Percentiles rank a stretch among this genome's conserved stretches.
phyloP scores from a whole-genome alignment of 2,888 invertebrate genomes.

The Ligdia adustata region DNA sequence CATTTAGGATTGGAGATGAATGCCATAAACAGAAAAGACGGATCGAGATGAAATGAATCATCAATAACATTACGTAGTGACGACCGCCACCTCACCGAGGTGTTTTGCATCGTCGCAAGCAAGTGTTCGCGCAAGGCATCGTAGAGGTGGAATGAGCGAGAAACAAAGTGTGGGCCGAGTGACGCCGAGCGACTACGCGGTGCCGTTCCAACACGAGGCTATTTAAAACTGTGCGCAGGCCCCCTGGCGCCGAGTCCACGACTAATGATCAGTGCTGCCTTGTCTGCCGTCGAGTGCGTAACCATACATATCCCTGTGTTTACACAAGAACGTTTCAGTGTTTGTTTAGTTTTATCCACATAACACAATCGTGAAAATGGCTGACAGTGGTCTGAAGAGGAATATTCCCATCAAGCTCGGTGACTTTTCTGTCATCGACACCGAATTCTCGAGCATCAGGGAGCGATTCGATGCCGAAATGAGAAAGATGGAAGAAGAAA shows the following conservation, averaged over 20 bases:
- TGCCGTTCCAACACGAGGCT: slow-evolving; percentile 77
- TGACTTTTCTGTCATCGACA: slow-evolving; percentile 97
- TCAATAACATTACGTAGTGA: slow-evolving; percentile 63
- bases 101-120: slow-evolving; percentile 36
- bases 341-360: slow-evolving; percentile 77
- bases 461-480: slow-evolving; percentile 98
- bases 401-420: slow-evolving; percentile 97
- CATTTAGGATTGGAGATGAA: slow-evolving; percentile 47
- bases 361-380: slow-evolving; percentile 85
- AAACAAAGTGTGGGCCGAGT: slow-evolving; percentile 78
- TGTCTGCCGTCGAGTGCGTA: slow-evolving; percentile 74
- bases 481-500: slow-evolving; percentile 99
- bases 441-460: slow-evolving; percentile 97
- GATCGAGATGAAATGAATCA: slow-evolving; percentile 73
- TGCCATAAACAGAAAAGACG: slow-evolving; percentile 70
- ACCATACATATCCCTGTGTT: slow-evolving; percentile 76
- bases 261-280: slow-evolving; percentile 82
- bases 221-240: slow-evolving; percentile 84
- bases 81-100: slow-evolving; percentile 45
- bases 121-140: slow-evolving; percentile 36
- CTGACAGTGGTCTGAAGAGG: slow-evolving; percentile 92
- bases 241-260: slow-evolving; percentile 81
- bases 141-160: slow-evolving; percentile 80
- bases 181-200: slow-evolving; percentile 70
- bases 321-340: slow-evolving; percentile 76